These are phyloP conservation scores for Apodemia zela DNA, from an alignment of 2,888 invertebrate genomes.

Conservation along the genomic window DNA sequence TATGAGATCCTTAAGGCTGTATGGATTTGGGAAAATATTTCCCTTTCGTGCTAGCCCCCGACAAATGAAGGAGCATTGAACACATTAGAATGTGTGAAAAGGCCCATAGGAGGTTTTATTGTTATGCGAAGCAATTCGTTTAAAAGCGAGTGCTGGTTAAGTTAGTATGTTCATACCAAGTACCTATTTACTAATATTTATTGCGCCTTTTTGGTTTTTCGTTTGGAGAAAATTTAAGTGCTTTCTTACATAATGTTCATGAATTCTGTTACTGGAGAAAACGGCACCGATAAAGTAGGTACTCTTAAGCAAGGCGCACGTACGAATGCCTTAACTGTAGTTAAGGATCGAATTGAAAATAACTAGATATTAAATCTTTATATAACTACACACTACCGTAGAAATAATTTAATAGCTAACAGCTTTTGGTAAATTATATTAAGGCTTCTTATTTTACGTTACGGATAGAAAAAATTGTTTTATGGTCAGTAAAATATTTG, in stretches of 20 bases:
- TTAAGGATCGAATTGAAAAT: conserved; percentile 7
- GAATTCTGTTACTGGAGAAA: conserved; percentile 24
- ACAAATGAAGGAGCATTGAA: conserved; percentile 77
- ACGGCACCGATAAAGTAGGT: conserved; percentile 11
- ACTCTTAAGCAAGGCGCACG: conserved; percentile 17
- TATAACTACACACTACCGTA: conserved; percentile 5
- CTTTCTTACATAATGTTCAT: conserved; percentile 35
- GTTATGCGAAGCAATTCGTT: conserved; percentile 78
- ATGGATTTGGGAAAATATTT: conserved; percentile 81
- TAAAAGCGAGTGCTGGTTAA: conserved; percentile 73
- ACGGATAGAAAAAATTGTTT: too few relatives aligned
- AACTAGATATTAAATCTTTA: conserved; percentile 10
- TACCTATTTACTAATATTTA: conserved; percentile 73
- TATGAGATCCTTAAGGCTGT: conserved; percentile 81
- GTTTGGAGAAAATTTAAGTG: conserved; percentile 48
- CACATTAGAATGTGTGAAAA: conserved; percentile 78
- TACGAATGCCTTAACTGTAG: conserved; percentile 15
- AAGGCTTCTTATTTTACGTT: background rate
- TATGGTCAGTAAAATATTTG: too few relatives aligned
- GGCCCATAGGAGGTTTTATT: conserved; percentile 75
- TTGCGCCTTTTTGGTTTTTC: conserved; percentile 38
- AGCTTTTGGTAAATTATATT: conserved; percentile 15
- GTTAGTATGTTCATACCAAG: conserved; percentile 62
- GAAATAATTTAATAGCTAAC: conserved; percentile 2
- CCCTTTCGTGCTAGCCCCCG: conserved; percentile 75